phyloP scores from a whole-genome alignment of 2,888 invertebrate genomes.

The Molanna angustata region DNA sequence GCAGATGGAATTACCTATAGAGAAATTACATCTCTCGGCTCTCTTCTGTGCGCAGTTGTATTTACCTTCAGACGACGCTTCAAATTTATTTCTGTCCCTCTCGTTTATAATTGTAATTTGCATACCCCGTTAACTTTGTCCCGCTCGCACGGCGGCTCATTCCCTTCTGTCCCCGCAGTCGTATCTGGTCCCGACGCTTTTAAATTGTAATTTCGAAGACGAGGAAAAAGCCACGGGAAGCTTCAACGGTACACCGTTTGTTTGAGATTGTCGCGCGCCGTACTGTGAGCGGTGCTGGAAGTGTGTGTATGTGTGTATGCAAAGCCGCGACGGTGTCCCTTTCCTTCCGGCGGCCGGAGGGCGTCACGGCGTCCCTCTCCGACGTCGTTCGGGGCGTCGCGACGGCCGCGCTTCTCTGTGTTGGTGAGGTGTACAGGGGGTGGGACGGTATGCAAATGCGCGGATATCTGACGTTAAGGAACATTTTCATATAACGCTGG shows the following conservation, averaged over 20 bases:
- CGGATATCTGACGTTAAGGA: slow-evolving; percentile 36
- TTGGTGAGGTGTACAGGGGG: slow-evolving; percentile 37
- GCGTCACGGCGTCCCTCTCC: slow-evolving; percentile 39
- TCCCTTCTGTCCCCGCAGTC: slow-evolving; percentile 33
- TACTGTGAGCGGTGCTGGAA: slow-evolving; percentile 14
- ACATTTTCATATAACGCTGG: slow-evolving; percentile 28
- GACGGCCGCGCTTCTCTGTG: slow-evolving; percentile 44
- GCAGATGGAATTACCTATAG: slow-evolving; percentile 19
- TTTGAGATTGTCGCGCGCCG: slow-evolving; percentile 29
- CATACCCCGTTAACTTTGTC: slow-evolving; percentile 29
- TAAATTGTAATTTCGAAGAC: slow-evolving; percentile 33
- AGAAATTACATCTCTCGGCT: slow-evolving; percentile 22
- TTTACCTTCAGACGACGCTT: slow-evolving; percentile 28
- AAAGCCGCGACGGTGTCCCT: slow-evolving; percentile 12
- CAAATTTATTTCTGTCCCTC: slow-evolving; percentile 29
- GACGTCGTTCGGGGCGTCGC: slow-evolving; percentile 46
- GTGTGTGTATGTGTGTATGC: slow-evolving; percentile 1
- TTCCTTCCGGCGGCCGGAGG: slow-evolving; percentile 11
- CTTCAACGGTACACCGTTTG: slow-evolving; percentile 22
- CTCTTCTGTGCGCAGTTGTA: slow-evolving; percentile 4
- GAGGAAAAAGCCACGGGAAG: slow-evolving; percentile 26
- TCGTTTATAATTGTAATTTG: slow-evolving; percentile 28
- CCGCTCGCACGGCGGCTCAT: slow-evolving; percentile 34
- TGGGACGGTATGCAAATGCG: slow-evolving; percentile 55
- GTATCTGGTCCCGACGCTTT: slow-evolving; percentile 30